phyloP scores from a whole-genome alignment of 2,113 vertebrate species.

The Callospermophilus lateralis region DNA sequence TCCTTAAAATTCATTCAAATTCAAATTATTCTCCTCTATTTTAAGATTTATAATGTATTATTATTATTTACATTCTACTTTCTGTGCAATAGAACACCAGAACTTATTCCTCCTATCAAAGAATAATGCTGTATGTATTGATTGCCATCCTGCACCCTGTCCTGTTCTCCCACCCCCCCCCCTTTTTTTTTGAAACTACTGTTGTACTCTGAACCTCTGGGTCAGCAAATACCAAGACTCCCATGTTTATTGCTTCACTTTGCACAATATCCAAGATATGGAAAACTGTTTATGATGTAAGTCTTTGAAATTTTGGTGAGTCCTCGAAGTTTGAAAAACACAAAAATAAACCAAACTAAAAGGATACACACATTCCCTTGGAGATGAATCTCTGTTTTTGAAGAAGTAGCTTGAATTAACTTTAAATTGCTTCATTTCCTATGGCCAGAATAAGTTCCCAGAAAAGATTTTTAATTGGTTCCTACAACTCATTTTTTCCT shows the following conservation, averaged over 20 bases:
- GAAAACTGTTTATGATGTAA: not conserved
- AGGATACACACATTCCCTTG: not conserved
- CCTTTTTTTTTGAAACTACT: accelerated
- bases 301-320: not conserved
- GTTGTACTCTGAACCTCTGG: not conserved
- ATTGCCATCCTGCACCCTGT: accelerated
- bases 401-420: conserved; percentile 51
- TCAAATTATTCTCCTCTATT: not conserved
- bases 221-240: too few species aligned
- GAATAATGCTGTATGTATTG: accelerated
- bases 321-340: not conserved
- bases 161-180: not conserved
- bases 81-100: not conserved
- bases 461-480: conserved; percentile 67
- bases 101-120: not conserved
- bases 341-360: not conserved
- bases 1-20: not conserved
- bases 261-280: too few species aligned
- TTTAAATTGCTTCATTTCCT: conserved; percentile 59
- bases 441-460: conserved; percentile 16
- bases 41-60: too few species aligned
- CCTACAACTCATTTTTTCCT: not conserved
- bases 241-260: too few species aligned
- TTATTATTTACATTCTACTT: not conserved
- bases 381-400: not conserved